Percentiles rank a stretch among this genome's conserved stretches.
Evolutionary conservation across 2,113 vertebrate genomes (phyloP).

Genomic region (Furnarius figulus): DNA sequence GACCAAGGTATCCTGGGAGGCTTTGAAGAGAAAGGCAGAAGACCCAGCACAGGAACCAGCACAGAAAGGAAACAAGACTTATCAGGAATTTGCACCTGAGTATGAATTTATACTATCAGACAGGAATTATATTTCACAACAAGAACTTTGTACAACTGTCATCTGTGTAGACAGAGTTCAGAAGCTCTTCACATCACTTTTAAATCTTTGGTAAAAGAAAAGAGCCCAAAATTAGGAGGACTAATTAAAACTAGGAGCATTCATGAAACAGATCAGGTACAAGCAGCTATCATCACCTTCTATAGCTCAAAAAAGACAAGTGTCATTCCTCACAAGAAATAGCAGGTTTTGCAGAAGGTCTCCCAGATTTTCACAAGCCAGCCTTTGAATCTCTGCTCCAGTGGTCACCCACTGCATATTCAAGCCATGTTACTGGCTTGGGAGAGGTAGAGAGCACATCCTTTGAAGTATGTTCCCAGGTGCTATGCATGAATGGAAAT

Average conservation of each 20-base stretch:
- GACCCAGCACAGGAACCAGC: background rate
- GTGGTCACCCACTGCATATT: background rate
- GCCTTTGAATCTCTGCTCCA: background rate
- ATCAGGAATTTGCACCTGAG: background rate
- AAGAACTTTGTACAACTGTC: background rate
- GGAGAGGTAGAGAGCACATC: rapidly evolving
- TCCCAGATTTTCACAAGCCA: background rate
- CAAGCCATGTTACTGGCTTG: background rate
- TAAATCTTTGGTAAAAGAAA: background rate
- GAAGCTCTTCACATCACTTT: background rate
- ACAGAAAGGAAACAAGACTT: background rate
- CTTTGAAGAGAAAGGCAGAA: background rate
- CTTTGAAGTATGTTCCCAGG: background rate
- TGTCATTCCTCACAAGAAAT: background rate
- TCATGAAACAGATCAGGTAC: background rate
- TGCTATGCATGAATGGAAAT: background rate
- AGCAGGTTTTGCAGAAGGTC: background rate
- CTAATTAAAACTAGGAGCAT: background rate
- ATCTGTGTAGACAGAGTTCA: background rate
- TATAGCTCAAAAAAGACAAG: background rate
- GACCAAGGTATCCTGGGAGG: background rate
- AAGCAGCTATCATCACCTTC: background rate
- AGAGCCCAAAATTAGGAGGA: background rate
- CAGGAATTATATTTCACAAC: background rate
- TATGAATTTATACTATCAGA: background rate